These are phyloP conservation scores for human DNA, from an alignment of 2,113 vertebrate species.

Conservation along the genomic window DNA sequence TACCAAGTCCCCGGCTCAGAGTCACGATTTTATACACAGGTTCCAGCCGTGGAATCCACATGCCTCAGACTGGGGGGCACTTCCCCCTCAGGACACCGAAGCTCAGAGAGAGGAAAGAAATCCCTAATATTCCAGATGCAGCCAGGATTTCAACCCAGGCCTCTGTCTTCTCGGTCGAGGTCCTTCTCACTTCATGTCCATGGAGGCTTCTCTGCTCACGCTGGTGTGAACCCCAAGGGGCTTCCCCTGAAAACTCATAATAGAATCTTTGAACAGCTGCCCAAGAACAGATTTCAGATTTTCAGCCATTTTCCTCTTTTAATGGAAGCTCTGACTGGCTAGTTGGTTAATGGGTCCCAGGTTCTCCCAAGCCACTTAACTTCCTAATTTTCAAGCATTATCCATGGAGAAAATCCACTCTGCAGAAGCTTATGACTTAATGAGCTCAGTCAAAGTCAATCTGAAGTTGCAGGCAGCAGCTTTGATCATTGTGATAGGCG, in stretches of 20 bases:
- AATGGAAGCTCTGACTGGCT: slow-evolving; percentile 65
- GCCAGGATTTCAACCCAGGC: background rate
- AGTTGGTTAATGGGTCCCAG: slow-evolving; percentile 59
- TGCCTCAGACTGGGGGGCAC: accelerated
- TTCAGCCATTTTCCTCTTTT: slow-evolving; percentile 59
- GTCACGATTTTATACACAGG: accelerated
- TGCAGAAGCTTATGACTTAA: slow-evolving; percentile 28
- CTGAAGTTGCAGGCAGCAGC: slow-evolving; percentile 15
- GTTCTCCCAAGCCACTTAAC: slow-evolving; percentile 57
- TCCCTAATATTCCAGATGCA: background rate
- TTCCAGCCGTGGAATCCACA: accelerated
- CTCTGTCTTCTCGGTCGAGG: background rate
- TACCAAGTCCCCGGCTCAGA: background rate
- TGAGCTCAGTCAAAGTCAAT: slow-evolving; percentile 24
- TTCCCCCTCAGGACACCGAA: accelerated
- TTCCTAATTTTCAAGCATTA: slow-evolving; percentile 61
- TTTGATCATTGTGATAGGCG: background rate
- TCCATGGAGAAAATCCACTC: slow-evolving; percentile 27
- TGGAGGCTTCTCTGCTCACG: background rate
- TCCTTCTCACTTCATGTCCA: background rate
- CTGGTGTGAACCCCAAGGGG: background rate
- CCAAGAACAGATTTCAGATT: slow-evolving; percentile 41
- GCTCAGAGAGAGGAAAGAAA: background rate
- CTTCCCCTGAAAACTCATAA: slow-evolving; percentile 40
- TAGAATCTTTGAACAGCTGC: slow-evolving; percentile 62